Evolutionary conservation across 1,140 invertebrate species (phyloP), one percentile per base, ranked within the genome.

Genomic region (Hyles euphorbiae): DNA sequence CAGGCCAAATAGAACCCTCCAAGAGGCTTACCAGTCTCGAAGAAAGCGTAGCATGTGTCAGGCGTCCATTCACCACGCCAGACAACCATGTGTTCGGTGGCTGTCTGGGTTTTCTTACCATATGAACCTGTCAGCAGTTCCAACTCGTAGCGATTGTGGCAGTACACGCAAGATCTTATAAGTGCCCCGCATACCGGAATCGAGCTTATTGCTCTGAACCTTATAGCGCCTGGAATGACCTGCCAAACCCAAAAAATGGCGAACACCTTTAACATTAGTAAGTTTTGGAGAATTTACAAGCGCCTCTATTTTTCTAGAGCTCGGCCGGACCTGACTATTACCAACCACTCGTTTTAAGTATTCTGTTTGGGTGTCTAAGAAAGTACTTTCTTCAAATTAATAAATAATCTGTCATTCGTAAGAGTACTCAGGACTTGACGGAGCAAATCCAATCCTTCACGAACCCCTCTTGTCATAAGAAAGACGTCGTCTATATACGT

Each of bases 201-300:
- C n/a, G n/a, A n/a, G n/a, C n/a, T n/a, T n/a, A n/a, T n/a, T n/a
- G n/a, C n/a, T n/a, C n/a, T n/a, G n/a, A n/a, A n/a, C n/a, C n/a
- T n/a, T 22, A 50, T 72, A 44, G 10, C 43, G 43, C 43, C 43
- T 7, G 10, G 2, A 44, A 44, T 44, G 2, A 1, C 43, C 67
- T 0, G 72, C 76, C 0, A 85, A 50, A 0, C 76, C 74, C 7
- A 76, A 54, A 55, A 83, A 81, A n/a, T 75, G 67, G 34, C 72
- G 58, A 2, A 83, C 52, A 34, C 77, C 61, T 40, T 68, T 74
- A 1, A 63, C 55, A 36, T 72, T 79, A 51, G 33, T 67, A 5
- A 83, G 84, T 45, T 22, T 11, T 0, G 71, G 59, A 55, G 78
- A 69, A 4, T 78, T 65, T 56, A 63, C 63, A 4, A 87, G 63